Evolutionary conservation across 2,797 vertebrate genomes (phyloP).

Genomic region (Spatula versicolor): DNA sequence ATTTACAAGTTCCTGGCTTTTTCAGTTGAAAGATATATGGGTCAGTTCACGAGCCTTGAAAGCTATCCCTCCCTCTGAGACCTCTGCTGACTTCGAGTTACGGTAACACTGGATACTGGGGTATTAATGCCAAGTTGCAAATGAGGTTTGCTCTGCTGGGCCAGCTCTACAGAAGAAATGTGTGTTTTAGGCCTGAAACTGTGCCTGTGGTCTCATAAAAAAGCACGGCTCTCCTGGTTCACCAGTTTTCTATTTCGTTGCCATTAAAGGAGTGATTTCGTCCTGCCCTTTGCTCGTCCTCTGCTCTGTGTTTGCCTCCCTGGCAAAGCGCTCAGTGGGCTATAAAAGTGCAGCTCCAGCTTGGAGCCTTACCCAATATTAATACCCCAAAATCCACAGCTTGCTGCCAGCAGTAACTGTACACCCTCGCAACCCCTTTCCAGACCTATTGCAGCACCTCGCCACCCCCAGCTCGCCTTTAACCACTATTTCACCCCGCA

Average conservation of each 20-base stretch:
- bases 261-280: neutral
- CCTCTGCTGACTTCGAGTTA: constrained; percentile 19
- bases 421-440: neutral
- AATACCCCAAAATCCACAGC: neutral
- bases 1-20: neutral
- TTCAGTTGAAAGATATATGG: neutral
- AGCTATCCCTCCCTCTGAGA: neutral
- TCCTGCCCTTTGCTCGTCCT: neutral
- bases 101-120: neutral
- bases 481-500: rapidly evolving
- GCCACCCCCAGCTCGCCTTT: rapidly evolving
- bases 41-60: neutral
- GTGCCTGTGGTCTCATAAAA: constrained; percentile 3
- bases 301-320: neutral
- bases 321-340: neutral
- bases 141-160: neutral
- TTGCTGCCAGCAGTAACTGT: neutral
- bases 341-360: neutral
- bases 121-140: constrained; percentile 39
- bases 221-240: neutral
- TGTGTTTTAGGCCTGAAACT: neutral
- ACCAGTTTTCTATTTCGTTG: neutral
- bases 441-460: neutral
- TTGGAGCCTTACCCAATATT: neutral
- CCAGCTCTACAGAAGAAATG: neutral